These are phyloP conservation scores for Anguilla megastoma DNA, from an alignment of 2,797 vertebrate species.

Conservation along the genomic window DNA sequence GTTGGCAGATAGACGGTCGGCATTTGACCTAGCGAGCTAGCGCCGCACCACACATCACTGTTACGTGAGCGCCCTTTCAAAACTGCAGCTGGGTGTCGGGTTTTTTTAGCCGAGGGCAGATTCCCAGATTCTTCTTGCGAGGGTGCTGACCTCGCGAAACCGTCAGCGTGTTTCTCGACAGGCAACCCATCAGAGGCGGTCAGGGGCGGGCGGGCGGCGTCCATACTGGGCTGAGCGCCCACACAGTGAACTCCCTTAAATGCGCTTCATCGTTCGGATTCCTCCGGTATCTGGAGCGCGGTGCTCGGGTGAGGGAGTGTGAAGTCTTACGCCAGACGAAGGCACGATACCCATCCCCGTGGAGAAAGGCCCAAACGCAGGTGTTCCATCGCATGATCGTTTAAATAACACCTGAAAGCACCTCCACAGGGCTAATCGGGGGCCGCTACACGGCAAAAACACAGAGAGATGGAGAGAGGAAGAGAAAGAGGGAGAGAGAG, in stretches of 20 bases:
- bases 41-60: neutral
- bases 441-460: slow-evolving; percentile 57
- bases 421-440: slow-evolving; percentile 36
- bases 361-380: neutral
- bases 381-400: neutral
- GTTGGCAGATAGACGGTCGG: neutral
- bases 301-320: neutral
- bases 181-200: neutral
- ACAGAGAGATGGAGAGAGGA: neutral
- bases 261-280: neutral
- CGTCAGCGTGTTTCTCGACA: neutral
- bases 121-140: neutral
- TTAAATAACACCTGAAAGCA: neutral
- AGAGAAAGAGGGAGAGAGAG: neutral
- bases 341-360: neutral
- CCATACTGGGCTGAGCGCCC: neutral
- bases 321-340: neutral
- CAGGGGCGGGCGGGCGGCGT: neutral
- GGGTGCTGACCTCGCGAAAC: neutral
- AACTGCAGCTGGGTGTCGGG: neutral
- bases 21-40: neutral
- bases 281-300: neutral
- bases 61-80: neutral
- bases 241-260: neutral
- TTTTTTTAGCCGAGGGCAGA: neutral